Evolutionary conservation across 2,888 invertebrate genomes (phyloP).

Genomic region (Calameuta pallipes): DNA sequence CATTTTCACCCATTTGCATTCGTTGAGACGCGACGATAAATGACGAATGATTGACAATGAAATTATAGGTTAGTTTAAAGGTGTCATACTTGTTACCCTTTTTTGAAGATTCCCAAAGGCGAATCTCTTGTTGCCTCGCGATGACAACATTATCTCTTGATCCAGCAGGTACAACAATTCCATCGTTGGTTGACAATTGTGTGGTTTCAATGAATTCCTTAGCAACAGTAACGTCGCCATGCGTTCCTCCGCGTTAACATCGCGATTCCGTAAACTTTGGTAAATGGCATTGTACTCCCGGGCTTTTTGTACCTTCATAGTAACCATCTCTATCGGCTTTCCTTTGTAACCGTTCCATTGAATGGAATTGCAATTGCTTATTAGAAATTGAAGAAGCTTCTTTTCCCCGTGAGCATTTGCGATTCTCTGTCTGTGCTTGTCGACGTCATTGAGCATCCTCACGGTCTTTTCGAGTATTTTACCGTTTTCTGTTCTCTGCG

Average conservation of each 20-base stretch:
- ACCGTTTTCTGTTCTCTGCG: conserved; percentile 78
- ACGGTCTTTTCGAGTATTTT: conserved; percentile 81
- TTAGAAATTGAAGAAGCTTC: conserved; percentile 74
- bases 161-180: conserved; percentile 76
- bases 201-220: conserved; percentile 75
- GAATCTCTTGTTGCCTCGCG: conserved; percentile 71
- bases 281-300: conserved; percentile 81
- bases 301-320: conserved; percentile 83
- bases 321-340: conserved; percentile 80
- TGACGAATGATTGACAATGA: not conserved
- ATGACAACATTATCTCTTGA: conserved; percentile 77
- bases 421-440: conserved; percentile 74
- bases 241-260: conserved; percentile 73
- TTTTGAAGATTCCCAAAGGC: conserved; percentile 75
- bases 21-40: not conserved
- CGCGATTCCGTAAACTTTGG: conserved; percentile 72
- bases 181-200: conserved; percentile 70
- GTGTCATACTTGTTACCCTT: conserved; percentile 67
- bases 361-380: conserved; percentile 78
- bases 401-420: conserved; percentile 72
- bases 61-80: not conserved
- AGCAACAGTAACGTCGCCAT: conserved; percentile 78
- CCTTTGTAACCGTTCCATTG: conserved; percentile 82
- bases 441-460: conserved; percentile 76
- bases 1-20: not conserved